Evolutionary conservation across 2,888 invertebrate species (phyloP), one percentile per base, ranked within the genome.

Genomic region (Drosophila meridionalis): DNA sequence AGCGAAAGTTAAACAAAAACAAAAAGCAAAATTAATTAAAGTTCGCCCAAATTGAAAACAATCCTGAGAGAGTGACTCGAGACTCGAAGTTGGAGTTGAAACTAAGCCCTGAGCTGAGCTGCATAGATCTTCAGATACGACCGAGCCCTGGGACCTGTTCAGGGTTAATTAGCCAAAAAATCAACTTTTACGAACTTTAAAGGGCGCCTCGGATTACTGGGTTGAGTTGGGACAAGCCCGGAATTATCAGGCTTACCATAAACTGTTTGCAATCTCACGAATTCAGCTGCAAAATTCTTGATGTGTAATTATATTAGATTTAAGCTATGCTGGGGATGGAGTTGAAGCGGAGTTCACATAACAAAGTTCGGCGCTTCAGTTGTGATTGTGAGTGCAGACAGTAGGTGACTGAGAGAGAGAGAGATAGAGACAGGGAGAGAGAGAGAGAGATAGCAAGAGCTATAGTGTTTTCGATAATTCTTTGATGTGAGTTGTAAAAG

Each of bases 1-100:
- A 30, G 50, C 30, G 42, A 60, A 52, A 45, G 43, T 45, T 26
- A 38, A 60, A 60, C 9, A 32, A 47, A 43, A 57, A 57, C 7
- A 26, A 47, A 38, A 57, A 52, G 20, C 36, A 30, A 57, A 57
- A 34, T 72, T 57, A 53, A 71, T 71, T 58, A 58, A 65, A 71
- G 50, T 59, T 40, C 34, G 20, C 28, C 8, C 28, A 5, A 55
- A 55, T 40, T 48, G 53, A 34, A 76, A 48, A 40, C 4, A 36
- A 32, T 59, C 45, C 14, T 6, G n/a, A 69, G 48, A 38, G 34
- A 36, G 8, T 30, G 6, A 7, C 12, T 7, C 7, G 43, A 26
- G 50, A 20, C 6, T 4, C 6, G 2, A 9, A 36, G 53, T 36
- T 32, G 38, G 64, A 65, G 53, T 36, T 32, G 38, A 72, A 65